Percentiles rank a stretch among this genome's conserved stretches.
Conservation (phyloP, 2,113 vertebrate genomes). For the Antennarius striatus region DNA sequence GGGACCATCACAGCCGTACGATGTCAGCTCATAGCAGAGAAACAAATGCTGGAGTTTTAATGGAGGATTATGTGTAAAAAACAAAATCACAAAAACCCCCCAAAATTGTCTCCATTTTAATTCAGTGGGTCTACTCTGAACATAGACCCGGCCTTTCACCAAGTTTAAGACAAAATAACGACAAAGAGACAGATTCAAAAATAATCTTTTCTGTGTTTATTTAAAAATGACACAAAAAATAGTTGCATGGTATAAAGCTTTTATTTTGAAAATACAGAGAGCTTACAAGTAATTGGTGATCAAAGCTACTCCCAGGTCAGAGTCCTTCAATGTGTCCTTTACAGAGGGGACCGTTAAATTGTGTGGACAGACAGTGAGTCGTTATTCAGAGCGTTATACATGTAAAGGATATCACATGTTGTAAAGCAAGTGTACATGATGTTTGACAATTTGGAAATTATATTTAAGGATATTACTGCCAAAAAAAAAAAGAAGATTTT, state of each 20-base stretch:
- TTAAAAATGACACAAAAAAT: neutral
- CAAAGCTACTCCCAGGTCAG: conserved; percentile 29
- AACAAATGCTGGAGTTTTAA: neutral
- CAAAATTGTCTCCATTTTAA: too few species aligned
- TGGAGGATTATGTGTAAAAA: too few species aligned
- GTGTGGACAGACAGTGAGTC: conserved; percentile 16
- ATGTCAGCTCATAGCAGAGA: conserved; percentile 24
- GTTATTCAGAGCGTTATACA: conserved; percentile 14
- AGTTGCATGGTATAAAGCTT: conserved; percentile 51
- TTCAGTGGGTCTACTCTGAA: too few species aligned
- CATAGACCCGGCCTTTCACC: too few species aligned
- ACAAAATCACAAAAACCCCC: too few species aligned
- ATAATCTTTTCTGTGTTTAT: neutral
- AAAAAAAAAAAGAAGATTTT: conserved; percentile 1
- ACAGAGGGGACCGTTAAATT: conserved; percentile 7
- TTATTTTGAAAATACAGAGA: conserved; percentile 61
- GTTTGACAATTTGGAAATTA: conserved; percentile 10
- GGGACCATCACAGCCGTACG: conserved; percentile 17
- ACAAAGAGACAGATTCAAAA: neutral
- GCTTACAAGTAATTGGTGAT: conserved; percentile 20
- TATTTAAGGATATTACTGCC: neutral
- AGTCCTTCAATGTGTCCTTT: conserved; percentile 48
- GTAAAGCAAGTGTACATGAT: neutral
- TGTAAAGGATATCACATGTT: conserved; percentile 10
- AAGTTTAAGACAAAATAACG: neutral